Conservation (phyloP, 2,888 invertebrate species). For the Oligia fasciuncula region DNA sequence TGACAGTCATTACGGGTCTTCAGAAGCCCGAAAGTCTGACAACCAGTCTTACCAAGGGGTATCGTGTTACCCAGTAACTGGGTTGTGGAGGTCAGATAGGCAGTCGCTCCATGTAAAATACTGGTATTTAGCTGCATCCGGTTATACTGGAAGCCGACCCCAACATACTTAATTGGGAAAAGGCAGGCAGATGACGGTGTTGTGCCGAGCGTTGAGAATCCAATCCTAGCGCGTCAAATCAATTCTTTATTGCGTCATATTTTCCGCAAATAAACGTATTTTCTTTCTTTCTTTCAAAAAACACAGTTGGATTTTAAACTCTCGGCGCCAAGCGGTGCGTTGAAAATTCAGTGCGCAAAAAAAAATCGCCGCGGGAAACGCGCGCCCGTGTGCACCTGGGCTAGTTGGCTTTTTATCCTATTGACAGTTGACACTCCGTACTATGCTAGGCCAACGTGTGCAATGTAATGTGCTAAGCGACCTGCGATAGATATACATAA, state of each 20-base stretch:
- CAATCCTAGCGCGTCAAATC: not conserved
- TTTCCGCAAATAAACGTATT: too few relatives aligned
- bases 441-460: not conserved
- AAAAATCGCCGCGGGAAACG: not conserved
- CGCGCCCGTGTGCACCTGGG: not conserved
- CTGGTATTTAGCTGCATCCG: too few relatives aligned
- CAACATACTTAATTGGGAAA: too few relatives aligned
- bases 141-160: too few relatives aligned
- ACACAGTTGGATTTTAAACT: not conserved
- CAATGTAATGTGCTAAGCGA: not conserved
- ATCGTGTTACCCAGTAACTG: too few relatives aligned
- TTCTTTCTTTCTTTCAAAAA: not conserved
- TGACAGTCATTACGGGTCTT: too few relatives aligned
- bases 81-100: too few relatives aligned
- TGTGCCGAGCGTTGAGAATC: not conserved
- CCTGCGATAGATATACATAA: not conserved
- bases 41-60: not conserved
- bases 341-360: not conserved
- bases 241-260: too few relatives aligned
- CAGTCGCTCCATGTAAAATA: too few relatives aligned
- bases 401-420: not conserved
- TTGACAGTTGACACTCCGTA: not conserved
- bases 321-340: not conserved
- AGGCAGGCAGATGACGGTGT: too few relatives aligned
- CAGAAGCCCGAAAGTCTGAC: not conserved